Conservation (phyloP, 2,797 vertebrate genomes). For the Cynopterus sphinx region DNA sequence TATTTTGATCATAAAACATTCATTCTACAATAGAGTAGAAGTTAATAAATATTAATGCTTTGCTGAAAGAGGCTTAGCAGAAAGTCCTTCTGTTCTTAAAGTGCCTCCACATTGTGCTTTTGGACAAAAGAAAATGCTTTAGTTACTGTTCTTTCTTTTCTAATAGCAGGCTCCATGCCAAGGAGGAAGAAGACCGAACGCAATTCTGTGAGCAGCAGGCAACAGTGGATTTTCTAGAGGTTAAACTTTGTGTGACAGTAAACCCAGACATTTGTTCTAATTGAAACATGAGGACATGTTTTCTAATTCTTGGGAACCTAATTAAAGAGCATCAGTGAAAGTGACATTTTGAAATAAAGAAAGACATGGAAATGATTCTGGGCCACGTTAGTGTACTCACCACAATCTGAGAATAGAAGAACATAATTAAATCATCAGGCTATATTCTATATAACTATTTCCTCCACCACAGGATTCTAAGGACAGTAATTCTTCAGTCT, state of each 20-base stretch:
- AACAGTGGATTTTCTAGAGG: neutral
- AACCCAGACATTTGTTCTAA: neutral
- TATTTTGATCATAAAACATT: constrained; percentile 63
- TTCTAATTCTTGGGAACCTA: neutral
- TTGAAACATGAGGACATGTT: neutral
- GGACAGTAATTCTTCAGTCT: neutral
- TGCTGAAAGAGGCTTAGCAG: neutral
- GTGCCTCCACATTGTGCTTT: neutral
- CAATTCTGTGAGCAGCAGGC: neutral
- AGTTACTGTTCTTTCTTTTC: neutral
- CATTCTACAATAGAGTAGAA: constrained; percentile 28
- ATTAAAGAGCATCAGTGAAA: neutral
- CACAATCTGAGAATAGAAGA: neutral
- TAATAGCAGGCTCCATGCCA: neutral
- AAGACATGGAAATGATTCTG: neutral
- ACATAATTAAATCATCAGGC: neutral
- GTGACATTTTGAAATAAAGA: constrained; percentile 6
- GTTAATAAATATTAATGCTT: constrained; percentile 47
- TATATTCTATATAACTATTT: neutral
- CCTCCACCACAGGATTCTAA: neutral
- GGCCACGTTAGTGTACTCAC: neutral
- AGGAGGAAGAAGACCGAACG: neutral
- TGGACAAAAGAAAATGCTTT: neutral
- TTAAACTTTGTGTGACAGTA: neutral
- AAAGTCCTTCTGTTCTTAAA: constrained; percentile 23